Evolutionary conservation across 2,797 vertebrate genomes (phyloP).

Genomic region (Typhlichthys eigenmanni): DNA sequence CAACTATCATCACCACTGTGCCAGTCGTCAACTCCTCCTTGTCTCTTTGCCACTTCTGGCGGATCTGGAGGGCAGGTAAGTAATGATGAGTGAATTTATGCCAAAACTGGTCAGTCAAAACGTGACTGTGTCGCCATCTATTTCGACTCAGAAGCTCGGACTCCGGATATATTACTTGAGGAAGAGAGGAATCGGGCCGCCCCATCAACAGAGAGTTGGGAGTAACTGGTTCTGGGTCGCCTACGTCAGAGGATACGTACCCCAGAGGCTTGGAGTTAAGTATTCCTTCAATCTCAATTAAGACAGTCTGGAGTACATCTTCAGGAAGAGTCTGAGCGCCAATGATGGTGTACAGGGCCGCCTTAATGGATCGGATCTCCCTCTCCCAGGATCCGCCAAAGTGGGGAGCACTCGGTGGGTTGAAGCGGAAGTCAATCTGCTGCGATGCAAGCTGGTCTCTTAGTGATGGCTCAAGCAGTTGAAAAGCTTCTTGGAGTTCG

Average conservation of each 20-base stretch:
- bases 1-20: slow-evolving; percentile 3
- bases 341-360: too few species aligned
- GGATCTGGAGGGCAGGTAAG: slow-evolving; percentile 1
- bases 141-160: slow-evolving; percentile 5
- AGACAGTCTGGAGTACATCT: slow-evolving; percentile 8
- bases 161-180: slow-evolving; percentile 4
- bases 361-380: too few species aligned
- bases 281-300: slow-evolving; percentile 1
- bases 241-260: slow-evolving; percentile 10
- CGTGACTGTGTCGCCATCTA: slow-evolving; percentile 19
- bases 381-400: background rate
- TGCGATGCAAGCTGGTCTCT: too few species aligned
- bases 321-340: background rate
- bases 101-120: slow-evolving; percentile 20
- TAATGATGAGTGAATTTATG: slow-evolving; percentile 2
- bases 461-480: too few species aligned
- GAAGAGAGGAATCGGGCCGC: slow-evolving; percentile 7
- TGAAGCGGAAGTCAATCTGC: too few species aligned
- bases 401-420: background rate
- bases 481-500: too few species aligned
- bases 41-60: slow-evolving; percentile 10
- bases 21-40: background rate
- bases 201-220: slow-evolving; percentile 15
- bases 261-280: slow-evolving; percentile 10
- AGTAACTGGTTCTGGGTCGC: slow-evolving; percentile 8